Conservation (phyloP, 2,113 vertebrate genomes). For the Speoplatyrhinus poulsoni region DNA sequence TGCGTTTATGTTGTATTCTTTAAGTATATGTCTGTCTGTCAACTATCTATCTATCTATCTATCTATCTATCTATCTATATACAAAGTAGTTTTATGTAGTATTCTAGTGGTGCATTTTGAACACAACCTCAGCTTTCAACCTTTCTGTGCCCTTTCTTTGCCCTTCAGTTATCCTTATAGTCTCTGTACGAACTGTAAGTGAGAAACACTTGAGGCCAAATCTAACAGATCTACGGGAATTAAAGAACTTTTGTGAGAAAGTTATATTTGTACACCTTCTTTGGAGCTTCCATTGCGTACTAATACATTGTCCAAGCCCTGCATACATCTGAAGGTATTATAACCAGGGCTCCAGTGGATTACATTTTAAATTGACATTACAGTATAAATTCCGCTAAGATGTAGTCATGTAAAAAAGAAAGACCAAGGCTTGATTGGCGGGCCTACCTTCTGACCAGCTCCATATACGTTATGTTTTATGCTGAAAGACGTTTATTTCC, state of each 20-base stretch:
- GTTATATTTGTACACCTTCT: background rate
- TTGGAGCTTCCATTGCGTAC: background rate
- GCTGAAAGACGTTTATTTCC: slow-evolving; percentile 45
- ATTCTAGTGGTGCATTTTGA: too few species aligned
- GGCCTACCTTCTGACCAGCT: slow-evolving; percentile 22
- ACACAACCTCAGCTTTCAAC: too few species aligned
- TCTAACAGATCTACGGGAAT: too few species aligned
- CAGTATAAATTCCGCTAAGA: background rate
- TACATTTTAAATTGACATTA: background rate
- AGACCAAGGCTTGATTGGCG: slow-evolving; percentile 16
- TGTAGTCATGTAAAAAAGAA: background rate
- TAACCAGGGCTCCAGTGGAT: background rate
- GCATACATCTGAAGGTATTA: background rate
- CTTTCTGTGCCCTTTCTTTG: too few species aligned
- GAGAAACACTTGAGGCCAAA: too few species aligned
- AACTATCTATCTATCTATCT: too few species aligned
- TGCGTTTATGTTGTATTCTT: slow-evolving; percentile 48
- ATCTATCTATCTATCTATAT: too few species aligned
- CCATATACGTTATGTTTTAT: slow-evolving; percentile 35
- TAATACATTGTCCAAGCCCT: background rate
- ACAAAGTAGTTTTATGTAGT: too few species aligned
- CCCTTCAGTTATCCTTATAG: too few species aligned
- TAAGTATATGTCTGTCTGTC: too few species aligned
- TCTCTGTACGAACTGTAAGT: too few species aligned
- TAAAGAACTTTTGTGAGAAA: background rate